phyloP scores from a whole-genome alignment of 2,888 invertebrate genomes.

The Cantharis rustica region DNA sequence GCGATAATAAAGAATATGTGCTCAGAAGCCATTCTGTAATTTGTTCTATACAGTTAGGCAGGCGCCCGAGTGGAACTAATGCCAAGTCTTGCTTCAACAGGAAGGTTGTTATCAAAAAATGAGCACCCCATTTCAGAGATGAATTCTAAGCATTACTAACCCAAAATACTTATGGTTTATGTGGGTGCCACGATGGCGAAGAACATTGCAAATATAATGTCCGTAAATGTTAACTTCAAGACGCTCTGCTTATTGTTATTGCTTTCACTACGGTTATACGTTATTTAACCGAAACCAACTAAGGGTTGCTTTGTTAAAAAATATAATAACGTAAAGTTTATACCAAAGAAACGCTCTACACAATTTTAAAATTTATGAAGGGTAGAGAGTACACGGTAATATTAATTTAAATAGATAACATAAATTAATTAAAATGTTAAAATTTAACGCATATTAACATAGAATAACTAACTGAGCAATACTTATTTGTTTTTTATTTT shows the following conservation, averaged over 20 bases:
- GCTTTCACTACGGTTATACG: conserved; percentile 38
- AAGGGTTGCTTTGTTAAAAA: background rate
- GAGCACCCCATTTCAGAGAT: conserved; percentile 37
- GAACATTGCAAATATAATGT: conserved; percentile 49
- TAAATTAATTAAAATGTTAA: too few relatives aligned
- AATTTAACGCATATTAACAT: too few relatives aligned
- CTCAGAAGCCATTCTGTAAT: conserved; percentile 46
- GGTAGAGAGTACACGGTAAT: background rate
- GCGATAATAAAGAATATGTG: conserved; percentile 36
- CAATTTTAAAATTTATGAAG: background rate
- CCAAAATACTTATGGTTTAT: conserved; percentile 50
- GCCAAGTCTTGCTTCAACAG: conserved; percentile 42
- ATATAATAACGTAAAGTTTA: background rate
- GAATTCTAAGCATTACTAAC: conserved; percentile 42
- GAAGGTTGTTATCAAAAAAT: conserved; percentile 49
- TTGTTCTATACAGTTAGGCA: conserved; percentile 57
- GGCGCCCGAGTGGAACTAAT: conserved; percentile 54
- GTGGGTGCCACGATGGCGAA: conserved; percentile 52
- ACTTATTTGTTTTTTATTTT: too few relatives aligned
- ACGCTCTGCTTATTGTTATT: conserved; percentile 46
- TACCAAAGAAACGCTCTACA: background rate
- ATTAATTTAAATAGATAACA: too few relatives aligned
- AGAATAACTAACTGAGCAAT: too few relatives aligned
- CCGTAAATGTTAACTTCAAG: conserved; percentile 43
- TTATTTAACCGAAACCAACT: conserved; percentile 16